These are phyloP conservation scores for Pangasius mekongensis DNA, from an alignment of 2,797 vertebrate species.

Conservation along the genomic window DNA sequence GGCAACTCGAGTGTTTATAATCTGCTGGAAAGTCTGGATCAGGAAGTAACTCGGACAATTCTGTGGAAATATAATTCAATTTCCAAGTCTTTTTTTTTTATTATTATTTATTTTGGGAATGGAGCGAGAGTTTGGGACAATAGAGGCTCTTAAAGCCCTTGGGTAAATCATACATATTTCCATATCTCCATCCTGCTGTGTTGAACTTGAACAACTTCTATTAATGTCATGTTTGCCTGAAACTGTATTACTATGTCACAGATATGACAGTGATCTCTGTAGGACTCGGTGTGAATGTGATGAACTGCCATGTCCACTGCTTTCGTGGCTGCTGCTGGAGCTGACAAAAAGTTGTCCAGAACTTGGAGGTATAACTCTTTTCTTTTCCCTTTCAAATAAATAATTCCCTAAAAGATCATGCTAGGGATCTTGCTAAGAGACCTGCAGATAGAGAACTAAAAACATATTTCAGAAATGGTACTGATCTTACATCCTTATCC, in stretches of 20 bases:
- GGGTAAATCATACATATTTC: constrained; percentile 59
- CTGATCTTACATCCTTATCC: too few species aligned
- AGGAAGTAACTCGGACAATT: not conserved
- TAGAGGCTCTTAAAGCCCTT: constrained; percentile 66
- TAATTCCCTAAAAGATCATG: not conserved
- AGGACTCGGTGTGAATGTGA: constrained; percentile 70
- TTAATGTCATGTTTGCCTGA: not conserved
- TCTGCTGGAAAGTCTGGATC: not conserved
- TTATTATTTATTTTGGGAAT: constrained; percentile 51
- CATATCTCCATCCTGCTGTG: not conserved
- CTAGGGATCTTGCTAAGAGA: not conserved
- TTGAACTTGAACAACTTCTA: not conserved
- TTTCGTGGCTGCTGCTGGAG: constrained; percentile 72
- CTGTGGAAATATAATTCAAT: not conserved
- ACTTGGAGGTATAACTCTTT: constrained; percentile 58
- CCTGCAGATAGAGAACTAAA: not conserved
- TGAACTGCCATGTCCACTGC: constrained; percentile 77
- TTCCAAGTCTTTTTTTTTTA: too few species aligned
- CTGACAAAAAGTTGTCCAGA: constrained; percentile 62
- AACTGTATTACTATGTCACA: constrained; percentile 39
- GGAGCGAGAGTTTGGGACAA: constrained; percentile 62
- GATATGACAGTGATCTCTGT: constrained; percentile 68
- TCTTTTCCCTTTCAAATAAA: too few species aligned
- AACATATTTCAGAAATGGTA: too few species aligned
- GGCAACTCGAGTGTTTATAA: too few species aligned